Percentiles rank a stretch among this genome's conserved stretches.
Evolutionary conservation across 2,113 vertebrate genomes (phyloP).

Genomic region (Misgurnus mizolepis): DNA sequence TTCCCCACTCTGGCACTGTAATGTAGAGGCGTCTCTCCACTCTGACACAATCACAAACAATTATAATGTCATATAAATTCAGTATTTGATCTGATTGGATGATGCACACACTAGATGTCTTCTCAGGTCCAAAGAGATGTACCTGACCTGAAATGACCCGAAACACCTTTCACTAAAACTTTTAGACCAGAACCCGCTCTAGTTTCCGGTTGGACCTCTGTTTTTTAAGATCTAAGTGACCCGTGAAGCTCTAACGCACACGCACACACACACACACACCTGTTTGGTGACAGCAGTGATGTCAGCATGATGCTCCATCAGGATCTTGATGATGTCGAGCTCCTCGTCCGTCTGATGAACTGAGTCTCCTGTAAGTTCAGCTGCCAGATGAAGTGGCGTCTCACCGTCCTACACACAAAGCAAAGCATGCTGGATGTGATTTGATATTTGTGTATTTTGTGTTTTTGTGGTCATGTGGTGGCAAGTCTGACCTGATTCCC

Average conservation of each 20-base stretch:
- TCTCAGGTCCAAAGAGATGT: too few species aligned
- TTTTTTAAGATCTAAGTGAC: too few species aligned
- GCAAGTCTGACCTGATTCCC: slow-evolving; percentile 59
- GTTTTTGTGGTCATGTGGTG: background rate
- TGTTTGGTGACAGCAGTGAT: slow-evolving; percentile 53
- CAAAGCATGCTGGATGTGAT: background rate
- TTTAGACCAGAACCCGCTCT: too few species aligned
- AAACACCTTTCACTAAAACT: too few species aligned
- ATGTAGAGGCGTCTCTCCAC: slow-evolving; percentile 58
- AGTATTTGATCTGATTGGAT: too few species aligned
- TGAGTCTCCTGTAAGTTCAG: slow-evolving; percentile 54
- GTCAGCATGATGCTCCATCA: slow-evolving; percentile 61
- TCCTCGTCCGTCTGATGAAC: slow-evolving; percentile 53
- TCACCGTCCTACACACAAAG: slow-evolving; percentile 51
- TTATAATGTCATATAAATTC: background rate
- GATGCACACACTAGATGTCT: background rate
- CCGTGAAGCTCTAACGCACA: too few species aligned
- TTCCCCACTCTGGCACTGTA: slow-evolving; percentile 55
- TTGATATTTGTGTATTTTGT: background rate
- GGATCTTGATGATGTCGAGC: slow-evolving; percentile 51
- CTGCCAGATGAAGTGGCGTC: slow-evolving; percentile 61
- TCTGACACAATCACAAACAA: slow-evolving; percentile 19
- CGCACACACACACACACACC: slow-evolving; percentile 41
- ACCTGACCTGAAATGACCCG: too few species aligned
- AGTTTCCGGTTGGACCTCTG: too few species aligned